Percentiles rank a stretch among this genome's conserved stretches.
These are phyloP conservation scores for Platycnemis pennipes DNA, from an alignment of 2,888 invertebrate species.

Conservation along the genomic window DNA sequence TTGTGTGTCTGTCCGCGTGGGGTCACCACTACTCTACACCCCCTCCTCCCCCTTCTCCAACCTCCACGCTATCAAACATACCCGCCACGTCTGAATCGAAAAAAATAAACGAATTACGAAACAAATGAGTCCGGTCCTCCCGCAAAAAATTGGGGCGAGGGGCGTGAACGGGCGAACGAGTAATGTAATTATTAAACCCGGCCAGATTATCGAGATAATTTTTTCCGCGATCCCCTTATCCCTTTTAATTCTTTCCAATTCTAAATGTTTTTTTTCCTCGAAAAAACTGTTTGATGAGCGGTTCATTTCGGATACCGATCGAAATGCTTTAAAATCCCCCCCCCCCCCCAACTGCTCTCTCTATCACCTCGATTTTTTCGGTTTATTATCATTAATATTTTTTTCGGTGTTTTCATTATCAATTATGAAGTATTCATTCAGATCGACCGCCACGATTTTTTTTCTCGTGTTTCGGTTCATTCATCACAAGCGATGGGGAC, in stretches of 20 bases:
- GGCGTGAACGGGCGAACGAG: neutral
- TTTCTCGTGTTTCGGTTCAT: neutral
- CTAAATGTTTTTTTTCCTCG: neutral
- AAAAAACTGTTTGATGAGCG: slow-evolving; percentile 8
- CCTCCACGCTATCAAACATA: neutral
- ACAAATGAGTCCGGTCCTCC: neutral
- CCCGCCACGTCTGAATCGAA: neutral
- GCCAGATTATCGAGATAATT: slow-evolving; percentile 37
- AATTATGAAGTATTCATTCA: slow-evolving; percentile 12
- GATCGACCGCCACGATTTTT: neutral
- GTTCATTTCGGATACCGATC: neutral
- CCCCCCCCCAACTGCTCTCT: neutral
- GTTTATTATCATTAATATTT: no score
- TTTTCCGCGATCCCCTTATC: neutral
- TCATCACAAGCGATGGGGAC: neutral
- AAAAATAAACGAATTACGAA: neutral
- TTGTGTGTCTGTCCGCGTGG: neutral
- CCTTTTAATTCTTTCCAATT: neutral
- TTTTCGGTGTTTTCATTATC: neutral
- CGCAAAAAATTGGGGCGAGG: neutral
- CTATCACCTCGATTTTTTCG: neutral
- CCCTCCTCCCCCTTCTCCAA: neutral
- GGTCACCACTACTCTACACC: neutral
- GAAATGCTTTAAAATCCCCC: neutral
- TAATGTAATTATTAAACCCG: slow-evolving; percentile 52